Evolutionary conservation across 2,888 invertebrate species (phyloP).

Genomic region (Hirtodrosophila duncani): DNA sequence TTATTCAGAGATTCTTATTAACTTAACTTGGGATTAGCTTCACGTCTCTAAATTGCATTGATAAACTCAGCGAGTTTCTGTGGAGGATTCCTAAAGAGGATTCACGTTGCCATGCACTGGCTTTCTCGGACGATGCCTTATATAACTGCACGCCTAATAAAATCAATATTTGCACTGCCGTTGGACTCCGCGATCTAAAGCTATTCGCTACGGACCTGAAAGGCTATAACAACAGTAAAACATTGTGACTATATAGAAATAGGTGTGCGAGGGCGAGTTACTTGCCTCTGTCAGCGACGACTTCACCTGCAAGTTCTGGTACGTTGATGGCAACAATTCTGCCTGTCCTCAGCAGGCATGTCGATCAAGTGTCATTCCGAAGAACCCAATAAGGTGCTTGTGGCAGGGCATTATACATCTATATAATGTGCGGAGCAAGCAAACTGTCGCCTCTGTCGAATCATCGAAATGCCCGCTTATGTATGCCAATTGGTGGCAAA

Average conservation of each 20-base stretch:
- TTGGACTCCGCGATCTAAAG: constrained; percentile 80
- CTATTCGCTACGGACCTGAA: constrained; percentile 81
- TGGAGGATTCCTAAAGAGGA: constrained; percentile 80
- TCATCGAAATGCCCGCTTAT: constrained; percentile 82
- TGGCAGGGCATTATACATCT: constrained; percentile 86
- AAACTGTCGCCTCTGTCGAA: constrained; percentile 83
- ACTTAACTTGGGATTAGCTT: no score
- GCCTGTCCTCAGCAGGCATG: constrained; percentile 84
- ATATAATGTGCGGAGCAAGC: constrained; percentile 84
- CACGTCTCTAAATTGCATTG: no score
- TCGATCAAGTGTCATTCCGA: constrained; percentile 84
- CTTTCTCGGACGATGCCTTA: constrained; percentile 83
- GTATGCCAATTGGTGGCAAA: constrained; percentile 85
- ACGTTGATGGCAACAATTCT: constrained; percentile 80
- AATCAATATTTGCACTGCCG: constrained; percentile 78
- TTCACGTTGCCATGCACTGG: constrained; percentile 80
- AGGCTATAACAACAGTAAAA: constrained; percentile 77
- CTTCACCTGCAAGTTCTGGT: constrained; percentile 85
- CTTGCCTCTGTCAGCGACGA: constrained; percentile 89
- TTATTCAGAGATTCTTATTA: no score
- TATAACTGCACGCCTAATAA: constrained; percentile 81
- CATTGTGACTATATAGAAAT: constrained; percentile 82
- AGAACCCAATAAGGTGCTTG: constrained; percentile 84
- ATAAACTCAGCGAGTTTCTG: constrained; percentile 80
- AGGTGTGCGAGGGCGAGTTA: constrained; percentile 84